A percentile compares a stretch with the other conserved stretches of the same genome.
Evolutionary conservation across 2,888 invertebrate species (phyloP).

Genomic region (Epiblema foenella): DNA sequence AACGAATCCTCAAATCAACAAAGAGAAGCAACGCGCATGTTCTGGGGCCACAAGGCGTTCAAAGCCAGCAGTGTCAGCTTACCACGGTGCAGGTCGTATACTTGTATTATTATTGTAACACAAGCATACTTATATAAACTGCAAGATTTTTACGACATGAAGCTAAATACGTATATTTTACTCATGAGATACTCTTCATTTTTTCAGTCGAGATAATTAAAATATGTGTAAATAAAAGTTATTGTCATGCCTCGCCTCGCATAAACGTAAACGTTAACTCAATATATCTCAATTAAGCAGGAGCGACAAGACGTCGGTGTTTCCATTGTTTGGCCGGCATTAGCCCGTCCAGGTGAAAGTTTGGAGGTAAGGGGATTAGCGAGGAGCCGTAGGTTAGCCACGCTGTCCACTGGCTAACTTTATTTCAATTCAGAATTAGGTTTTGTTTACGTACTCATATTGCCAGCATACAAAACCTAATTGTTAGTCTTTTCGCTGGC

Average conservation of each 20-base stretch:
- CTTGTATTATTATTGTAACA: too few relatives aligned
- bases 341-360: conserved; percentile 72
- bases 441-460: conserved; percentile 22
- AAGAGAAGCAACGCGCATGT: too few relatives aligned
- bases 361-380: conserved; percentile 67
- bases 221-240: not conserved
- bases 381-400: conserved; percentile 61
- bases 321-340: conserved; percentile 63
- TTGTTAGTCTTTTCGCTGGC: too few relatives aligned
- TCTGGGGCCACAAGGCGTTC: too few relatives aligned
- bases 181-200: too few relatives aligned
- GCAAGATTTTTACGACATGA: too few relatives aligned
- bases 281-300: conserved; percentile 40
- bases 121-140: too few relatives aligned
- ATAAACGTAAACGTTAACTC: conserved; percentile 25
- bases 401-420: conserved; percentile 45
- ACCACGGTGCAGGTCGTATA: too few relatives aligned
- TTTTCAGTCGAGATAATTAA: too few relatives aligned
- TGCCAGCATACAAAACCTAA: not conserved
- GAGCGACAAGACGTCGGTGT: conserved; percentile 28
- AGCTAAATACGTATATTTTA: too few relatives aligned
- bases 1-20: too few relatives aligned
- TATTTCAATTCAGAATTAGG: conserved; percentile 42
- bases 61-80: too few relatives aligned
- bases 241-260: conserved; percentile 18